Conservation (phyloP, 2,888 invertebrate species). For the Exocentrus adspersus region DNA sequence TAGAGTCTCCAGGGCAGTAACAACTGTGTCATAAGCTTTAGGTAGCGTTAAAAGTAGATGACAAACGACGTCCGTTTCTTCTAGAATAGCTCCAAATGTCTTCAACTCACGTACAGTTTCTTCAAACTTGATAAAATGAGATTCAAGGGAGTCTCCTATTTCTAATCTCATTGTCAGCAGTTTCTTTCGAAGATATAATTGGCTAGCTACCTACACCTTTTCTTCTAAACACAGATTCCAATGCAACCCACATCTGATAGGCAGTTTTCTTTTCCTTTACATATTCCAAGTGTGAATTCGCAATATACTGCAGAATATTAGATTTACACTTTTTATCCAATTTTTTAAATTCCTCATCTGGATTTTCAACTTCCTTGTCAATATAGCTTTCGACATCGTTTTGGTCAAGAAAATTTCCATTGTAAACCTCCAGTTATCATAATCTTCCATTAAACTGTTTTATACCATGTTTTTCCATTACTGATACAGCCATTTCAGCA, state of each 20-base stretch:
- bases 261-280: not conserved
- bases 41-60: too few relatives aligned
- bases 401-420: not conserved
- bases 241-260: not conserved
- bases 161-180: conserved; percentile 25
- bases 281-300: not conserved
- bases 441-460: not conserved
- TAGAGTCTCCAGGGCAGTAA: too few relatives aligned
- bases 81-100: conserved; percentile 46
- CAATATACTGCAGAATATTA: not conserved
- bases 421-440: not conserved
- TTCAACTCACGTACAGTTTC: too few relatives aligned
- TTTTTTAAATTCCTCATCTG: not conserved
- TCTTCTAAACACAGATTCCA: not conserved
- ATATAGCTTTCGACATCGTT: not conserved
- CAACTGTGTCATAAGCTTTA: too few relatives aligned
- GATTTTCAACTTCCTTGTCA: not conserved
- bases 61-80: not conserved
- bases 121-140: conserved; percentile 52
- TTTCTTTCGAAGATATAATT: conserved; percentile 18
- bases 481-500: too few relatives aligned
- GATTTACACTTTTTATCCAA: not conserved
- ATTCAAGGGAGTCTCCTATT: conserved; percentile 23
- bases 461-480: too few relatives aligned
- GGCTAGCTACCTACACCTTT: not conserved